These are phyloP conservation scores for Yponomeuta sedellus DNA, from an alignment of 2,888 invertebrate species.

Conservation along the genomic window DNA sequence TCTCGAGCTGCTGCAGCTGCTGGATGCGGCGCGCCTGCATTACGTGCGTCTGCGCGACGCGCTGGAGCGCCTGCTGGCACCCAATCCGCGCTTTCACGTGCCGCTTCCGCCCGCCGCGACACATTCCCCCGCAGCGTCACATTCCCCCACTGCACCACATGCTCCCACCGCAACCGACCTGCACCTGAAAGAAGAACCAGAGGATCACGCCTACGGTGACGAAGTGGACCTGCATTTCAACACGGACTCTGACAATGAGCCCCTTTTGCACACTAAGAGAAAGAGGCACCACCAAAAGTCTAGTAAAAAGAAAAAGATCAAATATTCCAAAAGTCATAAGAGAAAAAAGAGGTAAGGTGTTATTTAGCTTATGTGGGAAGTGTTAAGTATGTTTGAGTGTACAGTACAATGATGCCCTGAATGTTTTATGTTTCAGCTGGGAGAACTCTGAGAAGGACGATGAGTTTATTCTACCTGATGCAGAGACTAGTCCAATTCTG, in stretches of 20 bases:
- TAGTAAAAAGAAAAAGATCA: constrained; percentile 48
- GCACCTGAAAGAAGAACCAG: not conserved
- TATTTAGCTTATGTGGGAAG: not conserved
- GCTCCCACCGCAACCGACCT: not conserved
- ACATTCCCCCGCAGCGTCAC: not conserved
- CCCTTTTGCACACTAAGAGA: constrained; percentile 51
- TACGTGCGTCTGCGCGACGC: constrained; percentile 54
- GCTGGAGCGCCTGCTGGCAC: constrained; percentile 58
- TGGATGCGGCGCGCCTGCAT: constrained; percentile 59
- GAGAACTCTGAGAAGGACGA: not conserved
- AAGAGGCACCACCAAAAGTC: constrained; percentile 30
- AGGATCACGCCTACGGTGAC: constrained; percentile 32
- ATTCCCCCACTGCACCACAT: not conserved
- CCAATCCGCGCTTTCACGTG: constrained; percentile 22
- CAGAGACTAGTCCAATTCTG: not conserved
- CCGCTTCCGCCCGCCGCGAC: not conserved
- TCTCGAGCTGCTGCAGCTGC: constrained; percentile 51
- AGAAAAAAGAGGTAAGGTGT: not conserved
- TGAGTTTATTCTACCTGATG: not conserved
- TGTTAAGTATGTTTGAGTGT: not conserved
- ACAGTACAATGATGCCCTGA: not conserved
- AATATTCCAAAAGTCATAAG: not conserved
- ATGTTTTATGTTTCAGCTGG: not conserved
- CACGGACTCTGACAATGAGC: constrained; percentile 59
- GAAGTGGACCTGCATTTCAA: constrained; percentile 17